Evolutionary conservation across 2,888 invertebrate species (phyloP), one percentile per base, ranked within the genome.

Genomic region (Halictus ligatus): DNA sequence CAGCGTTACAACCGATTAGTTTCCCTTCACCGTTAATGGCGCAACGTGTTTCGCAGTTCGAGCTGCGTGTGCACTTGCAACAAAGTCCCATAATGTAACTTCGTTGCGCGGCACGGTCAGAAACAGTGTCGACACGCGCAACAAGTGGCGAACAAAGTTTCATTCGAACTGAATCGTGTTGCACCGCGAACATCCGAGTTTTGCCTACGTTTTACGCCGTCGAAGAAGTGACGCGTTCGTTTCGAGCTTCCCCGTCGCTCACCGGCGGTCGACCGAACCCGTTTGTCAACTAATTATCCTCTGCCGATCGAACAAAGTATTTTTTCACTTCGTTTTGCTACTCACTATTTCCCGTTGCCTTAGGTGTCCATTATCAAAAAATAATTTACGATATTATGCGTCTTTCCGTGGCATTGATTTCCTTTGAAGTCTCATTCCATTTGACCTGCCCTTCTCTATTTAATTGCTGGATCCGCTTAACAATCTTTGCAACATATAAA

Each of bases 131-230:
- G 79, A 85, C 72, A 35, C 58, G 84, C 76, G 85, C 85, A 85
- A 85, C 85, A 85, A 85, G 85, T 85, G 85, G 84, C 79, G 85
- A 85, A 85, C 79, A 85, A 85, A 85, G 84, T 85, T 85, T 84
- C 85, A 50, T 85, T 84, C 76, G 79, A 69, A 50, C 48, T 46
- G 43, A 54, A 71, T 50, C 54, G 40, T 43, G 50, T 54, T 35
- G 50, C 58, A 43, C 54, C 72, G 54, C n/a, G 72, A 40, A 54
- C 75, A 25, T 73, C 76, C 73, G 58, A 69, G 48, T 72, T 50
- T 72, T 25, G 12, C 78, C 50, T 58, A 43, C 72, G 35, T 50
- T 48, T 29, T 15, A 8, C 50, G 35, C 8, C 50, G 35, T 74
- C 35, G 21, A 74, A 50, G 74, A 74, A 74, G 29, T 18, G 12